These are phyloP conservation scores for Phalacrocorax aristotelis DNA, from an alignment of 2,113 vertebrate genomes.

Conservation along the genomic window DNA sequence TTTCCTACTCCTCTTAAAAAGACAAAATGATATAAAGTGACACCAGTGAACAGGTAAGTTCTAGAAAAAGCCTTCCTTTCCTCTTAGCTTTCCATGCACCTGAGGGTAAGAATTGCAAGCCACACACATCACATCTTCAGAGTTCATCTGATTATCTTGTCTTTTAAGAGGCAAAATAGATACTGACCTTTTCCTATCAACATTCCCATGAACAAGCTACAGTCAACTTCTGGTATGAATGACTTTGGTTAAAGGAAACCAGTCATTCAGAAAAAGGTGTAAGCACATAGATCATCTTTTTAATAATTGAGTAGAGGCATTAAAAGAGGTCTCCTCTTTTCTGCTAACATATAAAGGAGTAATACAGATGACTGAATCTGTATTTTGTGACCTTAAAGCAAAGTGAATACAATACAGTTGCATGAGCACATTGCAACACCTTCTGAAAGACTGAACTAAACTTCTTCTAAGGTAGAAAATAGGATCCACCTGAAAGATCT, in stretches of 20 bases:
- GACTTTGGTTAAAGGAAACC: background rate
- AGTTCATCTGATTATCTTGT: background rate
- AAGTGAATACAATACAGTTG: background rate
- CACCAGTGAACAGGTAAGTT: background rate
- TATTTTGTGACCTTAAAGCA: background rate
- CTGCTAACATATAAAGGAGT: background rate
- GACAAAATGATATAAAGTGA: background rate
- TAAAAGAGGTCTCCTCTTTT: background rate
- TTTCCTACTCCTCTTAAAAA: background rate
- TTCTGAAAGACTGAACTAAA: background rate
- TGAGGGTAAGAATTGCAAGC: background rate
- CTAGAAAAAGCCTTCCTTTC: background rate
- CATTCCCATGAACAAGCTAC: background rate
- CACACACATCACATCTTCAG: background rate
- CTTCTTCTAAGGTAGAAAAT: background rate
- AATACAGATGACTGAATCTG: background rate
- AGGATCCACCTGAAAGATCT: background rate
- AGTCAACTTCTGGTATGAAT: background rate
- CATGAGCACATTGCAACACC: background rate
- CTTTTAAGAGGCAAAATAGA: background rate
- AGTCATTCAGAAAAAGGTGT: background rate
- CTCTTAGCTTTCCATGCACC: background rate
- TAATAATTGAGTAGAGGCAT: background rate
- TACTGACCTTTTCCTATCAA: background rate
- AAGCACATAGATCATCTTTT: background rate